Percentiles rank a stretch among this genome's conserved stretches.
phyloP scores from a whole-genome alignment of 2,113 vertebrate species.

The Corydoras maculifer region DNA sequence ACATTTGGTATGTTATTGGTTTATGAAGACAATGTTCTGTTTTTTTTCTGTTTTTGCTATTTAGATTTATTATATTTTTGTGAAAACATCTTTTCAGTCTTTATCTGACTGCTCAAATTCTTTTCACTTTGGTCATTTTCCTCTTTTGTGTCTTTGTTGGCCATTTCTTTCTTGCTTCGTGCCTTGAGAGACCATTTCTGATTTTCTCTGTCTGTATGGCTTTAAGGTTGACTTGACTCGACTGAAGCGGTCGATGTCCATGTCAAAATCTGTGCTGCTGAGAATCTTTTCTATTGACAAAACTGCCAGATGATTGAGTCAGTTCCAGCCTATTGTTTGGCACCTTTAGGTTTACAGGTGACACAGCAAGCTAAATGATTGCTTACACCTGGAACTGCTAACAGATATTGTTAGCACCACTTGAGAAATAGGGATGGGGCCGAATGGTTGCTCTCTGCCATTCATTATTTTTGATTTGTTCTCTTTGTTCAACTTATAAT shows the following conservation, averaged over 20 bases:
- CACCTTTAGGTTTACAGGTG: background rate
- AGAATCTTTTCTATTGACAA: background rate
- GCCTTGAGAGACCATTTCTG: background rate
- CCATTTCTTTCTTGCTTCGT: background rate
- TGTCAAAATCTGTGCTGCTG: constrained; percentile 1
- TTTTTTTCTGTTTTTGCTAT: too few relatives aligned
- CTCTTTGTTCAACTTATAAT: background rate
- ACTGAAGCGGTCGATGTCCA: background rate
- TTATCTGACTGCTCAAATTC: background rate
- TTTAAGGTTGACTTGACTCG: background rate
- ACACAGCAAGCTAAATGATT: background rate
- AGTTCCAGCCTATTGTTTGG: background rate
- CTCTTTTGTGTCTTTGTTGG: background rate
- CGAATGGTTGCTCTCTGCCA: background rate
- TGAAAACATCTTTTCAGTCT: too few relatives aligned
- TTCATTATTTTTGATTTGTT: background rate
- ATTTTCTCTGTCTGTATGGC: background rate
- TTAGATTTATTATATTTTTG: too few relatives aligned
- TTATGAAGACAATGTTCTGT: too few relatives aligned
- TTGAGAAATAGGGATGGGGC: background rate
- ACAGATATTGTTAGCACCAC: background rate
- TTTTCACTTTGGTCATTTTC: background rate
- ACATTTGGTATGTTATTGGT: too few relatives aligned
- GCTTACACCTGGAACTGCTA: background rate
- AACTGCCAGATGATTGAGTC: constrained; percentile 2